These are phyloP conservation scores for Phalera bucephala DNA, from an alignment of 2,888 invertebrate species.

Conservation along the genomic window DNA sequence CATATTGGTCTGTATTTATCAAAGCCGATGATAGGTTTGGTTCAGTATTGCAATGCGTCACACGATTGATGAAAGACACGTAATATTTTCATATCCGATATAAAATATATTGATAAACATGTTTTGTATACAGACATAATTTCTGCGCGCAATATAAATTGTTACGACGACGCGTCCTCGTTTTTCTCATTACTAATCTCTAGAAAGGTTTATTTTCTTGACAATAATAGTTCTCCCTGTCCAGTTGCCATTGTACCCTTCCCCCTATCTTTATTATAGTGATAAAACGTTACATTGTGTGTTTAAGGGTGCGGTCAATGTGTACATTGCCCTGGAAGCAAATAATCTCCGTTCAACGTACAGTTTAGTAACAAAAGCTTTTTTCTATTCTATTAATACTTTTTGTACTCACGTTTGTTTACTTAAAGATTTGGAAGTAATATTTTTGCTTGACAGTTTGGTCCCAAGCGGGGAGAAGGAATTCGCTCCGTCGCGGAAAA, in stretches of 20 bases:
- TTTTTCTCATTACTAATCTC: conserved; percentile 24
- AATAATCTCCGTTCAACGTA: conserved; percentile 19
- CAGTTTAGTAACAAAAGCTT: conserved; percentile 19
- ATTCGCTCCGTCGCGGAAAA: conserved; percentile 1
- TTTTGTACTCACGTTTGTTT: conserved; percentile 9
- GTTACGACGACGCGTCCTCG: conserved; percentile 14
- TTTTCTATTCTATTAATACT: conserved; percentile 23
- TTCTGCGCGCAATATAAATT: conserved; percentile 6
- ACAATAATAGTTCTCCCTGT: conserved; percentile 25
- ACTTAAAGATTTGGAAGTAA: conserved; percentile 5
- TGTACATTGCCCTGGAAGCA: conserved; percentile 26
- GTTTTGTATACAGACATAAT: conserved; percentile 4
- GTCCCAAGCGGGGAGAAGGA: background rate
- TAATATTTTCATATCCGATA: background rate
- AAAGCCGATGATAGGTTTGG: background rate
- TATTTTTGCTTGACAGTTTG: conserved; percentile 2
- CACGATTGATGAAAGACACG: background rate
- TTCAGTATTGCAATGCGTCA: background rate
- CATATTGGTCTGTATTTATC: background rate
- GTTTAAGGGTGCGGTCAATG: conserved; percentile 27
- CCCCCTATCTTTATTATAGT: conserved; percentile 32
- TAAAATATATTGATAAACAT: conserved; percentile 3
- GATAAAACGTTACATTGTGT: conserved; percentile 35
- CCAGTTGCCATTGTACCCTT: conserved; percentile 26
- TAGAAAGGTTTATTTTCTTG: conserved; percentile 26